Conservation (phyloP, 2,888 invertebrate genomes). For the Dastarcus helophoroides region DNA sequence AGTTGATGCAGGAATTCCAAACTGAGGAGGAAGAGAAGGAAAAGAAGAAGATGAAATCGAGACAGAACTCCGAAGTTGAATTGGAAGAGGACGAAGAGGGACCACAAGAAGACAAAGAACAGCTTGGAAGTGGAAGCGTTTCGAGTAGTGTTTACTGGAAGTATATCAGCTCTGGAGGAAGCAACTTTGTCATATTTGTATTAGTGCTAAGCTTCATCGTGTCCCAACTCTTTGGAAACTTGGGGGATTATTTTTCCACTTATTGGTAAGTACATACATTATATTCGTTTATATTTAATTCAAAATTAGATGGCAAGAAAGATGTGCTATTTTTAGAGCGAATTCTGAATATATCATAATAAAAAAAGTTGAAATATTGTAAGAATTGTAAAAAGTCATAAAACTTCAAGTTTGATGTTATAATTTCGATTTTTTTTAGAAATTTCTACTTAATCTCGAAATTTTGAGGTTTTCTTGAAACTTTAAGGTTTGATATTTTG, state of each 20-base stretch:
- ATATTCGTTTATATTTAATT: conserved; percentile 16
- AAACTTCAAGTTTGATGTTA: too few relatives aligned
- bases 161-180: conserved; percentile 45
- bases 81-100: conserved; percentile 26
- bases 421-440: too few relatives aligned
- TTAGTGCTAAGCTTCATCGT: conserved; percentile 41
- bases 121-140: conserved; percentile 26
- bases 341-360: too few relatives aligned
- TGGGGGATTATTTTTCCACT: conserved; percentile 59
- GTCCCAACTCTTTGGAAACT: conserved; percentile 49
- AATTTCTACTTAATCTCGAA: too few relatives aligned
- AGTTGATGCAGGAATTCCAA: conserved; percentile 34
- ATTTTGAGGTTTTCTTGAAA: too few relatives aligned
- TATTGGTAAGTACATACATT: conserved; percentile 43
- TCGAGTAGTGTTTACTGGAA: conserved; percentile 31
- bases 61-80: conserved; percentile 26
- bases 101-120: conserved; percentile 28
- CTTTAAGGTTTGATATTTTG: too few relatives aligned
- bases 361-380: too few relatives aligned
- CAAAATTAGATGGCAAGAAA: neutral
- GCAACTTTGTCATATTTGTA: conserved; percentile 34
- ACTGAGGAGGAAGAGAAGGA: conserved; percentile 27
- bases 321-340: neutral
- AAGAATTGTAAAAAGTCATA: too few relatives aligned
- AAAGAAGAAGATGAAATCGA: conserved; percentile 26